phyloP scores from a whole-genome alignment of 2,113 vertebrate genomes.

The Heptranchias perlo region DNA sequence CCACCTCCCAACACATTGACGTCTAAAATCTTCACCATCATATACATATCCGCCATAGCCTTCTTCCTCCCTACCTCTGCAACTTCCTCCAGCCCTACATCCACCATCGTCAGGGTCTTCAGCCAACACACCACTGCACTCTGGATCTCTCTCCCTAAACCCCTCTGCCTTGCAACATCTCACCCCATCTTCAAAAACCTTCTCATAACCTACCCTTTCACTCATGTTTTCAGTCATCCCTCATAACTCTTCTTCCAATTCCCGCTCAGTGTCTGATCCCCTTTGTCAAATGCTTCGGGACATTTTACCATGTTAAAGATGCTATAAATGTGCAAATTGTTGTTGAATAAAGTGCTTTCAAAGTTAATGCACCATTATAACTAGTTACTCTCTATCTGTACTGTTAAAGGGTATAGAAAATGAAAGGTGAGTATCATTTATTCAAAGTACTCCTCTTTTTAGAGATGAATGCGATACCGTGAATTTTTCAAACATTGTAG shows the following conservation, averaged over 20 bases:
- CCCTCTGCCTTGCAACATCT: no score
- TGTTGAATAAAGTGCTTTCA: background rate
- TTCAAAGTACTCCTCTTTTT: background rate
- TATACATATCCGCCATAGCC: no score
- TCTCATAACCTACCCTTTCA: background rate
- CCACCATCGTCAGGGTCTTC: no score
- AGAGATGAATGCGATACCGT: background rate
- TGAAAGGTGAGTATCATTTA: background rate
- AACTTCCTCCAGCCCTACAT: no score
- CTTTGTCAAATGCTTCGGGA: background rate
- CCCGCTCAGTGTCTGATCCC: background rate
- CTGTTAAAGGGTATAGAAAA: background rate
- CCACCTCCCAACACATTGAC: no score
- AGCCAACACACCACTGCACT: no score
- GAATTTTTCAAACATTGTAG: background rate
- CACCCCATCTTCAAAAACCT: no score
- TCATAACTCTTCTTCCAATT: background rate
- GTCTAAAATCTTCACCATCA: no score
- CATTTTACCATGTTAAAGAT: background rate
- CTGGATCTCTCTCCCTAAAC: no score
- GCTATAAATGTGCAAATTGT: background rate
- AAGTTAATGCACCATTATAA: background rate
- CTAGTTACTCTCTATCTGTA: background rate
- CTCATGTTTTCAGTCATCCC: background rate
- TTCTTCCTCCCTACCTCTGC: no score